Base-by-base conservation (phyloP, 2,888 invertebrate species). In the Adelognathus sp. region DNA sequence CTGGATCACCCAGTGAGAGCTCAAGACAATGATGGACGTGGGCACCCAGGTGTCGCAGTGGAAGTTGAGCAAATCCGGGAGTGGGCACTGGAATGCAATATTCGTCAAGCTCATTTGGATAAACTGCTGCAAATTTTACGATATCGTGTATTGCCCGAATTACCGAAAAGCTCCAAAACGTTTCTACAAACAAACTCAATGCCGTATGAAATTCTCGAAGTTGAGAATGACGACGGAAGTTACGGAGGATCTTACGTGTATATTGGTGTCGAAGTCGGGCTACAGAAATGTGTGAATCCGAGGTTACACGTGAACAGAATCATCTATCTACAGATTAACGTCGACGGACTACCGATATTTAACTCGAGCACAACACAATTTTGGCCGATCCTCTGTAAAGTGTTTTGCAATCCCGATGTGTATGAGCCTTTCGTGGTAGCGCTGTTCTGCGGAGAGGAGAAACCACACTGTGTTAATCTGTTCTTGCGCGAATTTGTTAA, bases 301-400 rank as follows among this genome's bases (percentile, higher is more conserved):
- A 41, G 63, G 27, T 46, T 81, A 7, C 78, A 82, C 24, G 27
- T 70, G 21, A 56, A 81, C 29, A 52, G 14, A 29, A 18, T 24
- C 1, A 74, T 82, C 9, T 11, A 76, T 7, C 46, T 81, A 24
- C 56, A 66, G 52, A 39, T 79, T 52, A 78, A 81, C 46, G 72
- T 72, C 11, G 79, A 81, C 56, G 81, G 78, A 7, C 18, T 80
- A 11, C 76, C 58, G 6, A n/a, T 76, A 58, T 81, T 58, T 50
- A 64, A 44, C 24, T 79, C 81, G 9, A 79, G 81, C 52, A 33
- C 39, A 9, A 9, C 69, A 21, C 71, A 75, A 52, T 58, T 81
- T 29, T 81, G 80, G 76, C 73, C 76, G 14, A 78, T 81, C 50
- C 36, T 81, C 1, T 72, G 71, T 21, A 80, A 75, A 73, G 36